Base-by-base conservation (phyloP, 2,888 invertebrate species). In the Xylocampa areola region DNA sequence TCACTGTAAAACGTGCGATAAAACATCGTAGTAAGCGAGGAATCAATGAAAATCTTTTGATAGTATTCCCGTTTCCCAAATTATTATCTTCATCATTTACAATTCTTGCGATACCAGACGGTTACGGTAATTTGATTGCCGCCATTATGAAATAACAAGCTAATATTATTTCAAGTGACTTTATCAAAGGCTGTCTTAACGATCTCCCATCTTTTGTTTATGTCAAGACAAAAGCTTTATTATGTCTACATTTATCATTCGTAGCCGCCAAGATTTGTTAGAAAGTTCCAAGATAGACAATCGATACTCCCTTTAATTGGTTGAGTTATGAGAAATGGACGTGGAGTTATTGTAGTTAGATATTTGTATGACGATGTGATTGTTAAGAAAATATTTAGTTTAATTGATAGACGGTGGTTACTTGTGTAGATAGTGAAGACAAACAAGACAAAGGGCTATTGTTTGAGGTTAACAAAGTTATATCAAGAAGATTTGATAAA, bases 141-240 rank as follows among this genome's bases (percentile, higher is more conserved):
- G 14, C 25, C 25, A 7, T 39, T 30, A 48, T 16, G 30, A 25
- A 49, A 35, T 57, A 44, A 39, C 29, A 65, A 27, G 41, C 10
- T 14, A 30, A 30, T 58, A 30, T 64, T 55, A 43, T 43, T 48
- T 57, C 23, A 62, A 57, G 11, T 25, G 36, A 37, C 32, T 53
- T 44, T 43, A 19, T 47, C 47, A 43, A 57, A 37, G 17, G 8
- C 21, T 17, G 13, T 48, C 33, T 5, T 41, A 58, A 49, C 21
- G 14, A 43, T 47, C 11, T 23, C 23, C 8, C 13, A 33, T 48
- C 49, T 66, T 66, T 49, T 44, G 49, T 44, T 58, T 19, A 16
- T 30, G 39, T 35, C 49, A 35, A 23, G 66, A 44, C 13, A 29
- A 13, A 23, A 37, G 10, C 17, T 35, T 33, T 17, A 10, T 10